Evolutionary conservation across 53 echinoderm and acorn worm species (phyloP).

Genomic region (Paelopatides confundens): DNA sequence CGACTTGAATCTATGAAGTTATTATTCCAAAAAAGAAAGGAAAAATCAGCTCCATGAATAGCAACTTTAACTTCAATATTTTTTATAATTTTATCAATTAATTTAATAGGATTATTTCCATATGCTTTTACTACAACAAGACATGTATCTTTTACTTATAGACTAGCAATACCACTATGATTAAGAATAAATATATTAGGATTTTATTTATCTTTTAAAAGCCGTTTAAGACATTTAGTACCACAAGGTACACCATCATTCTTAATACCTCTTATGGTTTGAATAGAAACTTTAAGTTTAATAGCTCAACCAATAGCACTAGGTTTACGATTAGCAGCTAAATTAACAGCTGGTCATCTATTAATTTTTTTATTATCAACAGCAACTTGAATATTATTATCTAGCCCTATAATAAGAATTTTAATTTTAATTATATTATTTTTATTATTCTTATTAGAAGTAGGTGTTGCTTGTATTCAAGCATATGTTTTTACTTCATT

Average conservation of each 20-base stretch:
- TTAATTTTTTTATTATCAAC: slow-evolving; percentile 45
- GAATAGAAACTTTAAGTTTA: slow-evolving; percentile 58
- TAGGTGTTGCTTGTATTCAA: slow-evolving; percentile 66
- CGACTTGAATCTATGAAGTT: not conserved
- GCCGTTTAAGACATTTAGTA: slow-evolving; percentile 47
- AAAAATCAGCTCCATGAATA: slow-evolving; percentile 48
- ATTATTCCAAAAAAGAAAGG: slow-evolving; percentile 56
- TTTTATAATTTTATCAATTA: slow-evolving; percentile 57
- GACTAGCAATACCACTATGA: slow-evolving; percentile 57
- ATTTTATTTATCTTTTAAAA: slow-evolving; percentile 45
- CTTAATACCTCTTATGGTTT: slow-evolving; percentile 51
- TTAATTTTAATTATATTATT: slow-evolving; percentile 32
- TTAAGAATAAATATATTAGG: slow-evolving; percentile 55
- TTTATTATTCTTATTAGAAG: slow-evolving; percentile 55
- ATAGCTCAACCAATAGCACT: slow-evolving; percentile 58
- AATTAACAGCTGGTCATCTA: slow-evolving; percentile 57
- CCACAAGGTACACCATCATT: slow-evolving; percentile 59
- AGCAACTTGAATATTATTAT: slow-evolving; percentile 25
- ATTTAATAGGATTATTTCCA: slow-evolving; percentile 59
- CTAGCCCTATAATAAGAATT: not conserved
- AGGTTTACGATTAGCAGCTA: slow-evolving; percentile 60
- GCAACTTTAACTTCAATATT: slow-evolving; percentile 44
- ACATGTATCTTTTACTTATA: slow-evolving; percentile 65
- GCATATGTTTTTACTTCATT: slow-evolving; percentile 57
- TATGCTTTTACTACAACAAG: slow-evolving; percentile 68